These are phyloP conservation scores for Cynopterus sphinx DNA, from an alignment of 2,797 vertebrate species.

Conservation along the genomic window DNA sequence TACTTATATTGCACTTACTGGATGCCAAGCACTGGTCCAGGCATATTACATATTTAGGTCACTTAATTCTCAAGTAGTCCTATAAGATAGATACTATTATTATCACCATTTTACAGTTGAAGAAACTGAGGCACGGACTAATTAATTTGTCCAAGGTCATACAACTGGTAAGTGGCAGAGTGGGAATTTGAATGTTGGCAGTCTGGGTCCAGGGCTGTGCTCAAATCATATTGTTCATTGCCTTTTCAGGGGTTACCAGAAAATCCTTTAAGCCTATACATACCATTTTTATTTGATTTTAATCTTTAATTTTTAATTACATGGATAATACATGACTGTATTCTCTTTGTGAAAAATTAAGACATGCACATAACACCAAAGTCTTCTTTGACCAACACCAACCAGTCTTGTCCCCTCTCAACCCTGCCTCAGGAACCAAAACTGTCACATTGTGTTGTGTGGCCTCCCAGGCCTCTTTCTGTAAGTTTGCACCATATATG, in stretches of 20 bases:
- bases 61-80: not conserved
- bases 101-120: not conserved
- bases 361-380: not conserved
- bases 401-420: not conserved
- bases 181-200: not conserved
- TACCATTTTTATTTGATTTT: not conserved
- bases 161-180: too few species aligned
- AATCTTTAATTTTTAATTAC: slow-evolving; percentile 21
- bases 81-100: rapidly evolving
- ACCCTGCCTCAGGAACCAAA: not conserved
- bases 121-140: not conserved
- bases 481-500: not conserved
- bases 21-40: not conserved
- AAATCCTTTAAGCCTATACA: not conserved
- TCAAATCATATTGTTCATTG: not conserved
- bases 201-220: not conserved
- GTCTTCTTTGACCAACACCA: not conserved
- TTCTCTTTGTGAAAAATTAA: slow-evolving; percentile 18
- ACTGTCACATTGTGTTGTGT: rapidly evolving
- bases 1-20: not conserved
- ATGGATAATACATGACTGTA: not conserved
- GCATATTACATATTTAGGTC: not conserved
- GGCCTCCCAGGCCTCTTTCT: not conserved
- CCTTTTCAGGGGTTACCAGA: not conserved
- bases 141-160: not conserved